Conservation (phyloP, 2,888 invertebrate genomes). For the Vanessa cardui region DNA sequence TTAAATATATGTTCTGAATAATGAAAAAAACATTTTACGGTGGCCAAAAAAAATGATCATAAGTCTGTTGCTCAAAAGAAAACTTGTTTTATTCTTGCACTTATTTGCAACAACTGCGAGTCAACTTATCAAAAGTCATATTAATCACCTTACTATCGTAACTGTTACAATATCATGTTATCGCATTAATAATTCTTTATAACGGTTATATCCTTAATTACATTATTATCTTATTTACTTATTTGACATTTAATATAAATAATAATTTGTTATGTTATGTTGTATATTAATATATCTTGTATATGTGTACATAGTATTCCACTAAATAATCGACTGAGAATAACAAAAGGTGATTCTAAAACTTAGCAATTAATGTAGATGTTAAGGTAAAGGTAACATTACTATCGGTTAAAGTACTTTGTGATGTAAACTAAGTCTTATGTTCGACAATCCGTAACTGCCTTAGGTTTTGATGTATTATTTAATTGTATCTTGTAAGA, state of each 20-base stretch:
- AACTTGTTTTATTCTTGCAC: background rate
- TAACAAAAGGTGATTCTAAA: slow-evolving; percentile 61
- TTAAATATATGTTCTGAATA: background rate
- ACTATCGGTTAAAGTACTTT: slow-evolving; percentile 16
- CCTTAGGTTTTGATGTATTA: slow-evolving; percentile 28
- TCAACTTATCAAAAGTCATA: background rate
- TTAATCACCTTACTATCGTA: background rate
- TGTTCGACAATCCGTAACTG: slow-evolving; percentile 23
- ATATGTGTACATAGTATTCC: slow-evolving; percentile 56
- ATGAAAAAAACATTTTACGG: background rate
- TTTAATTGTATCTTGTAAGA: slow-evolving; percentile 6
- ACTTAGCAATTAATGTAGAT: slow-evolving; percentile 17
- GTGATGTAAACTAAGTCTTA: slow-evolving; percentile 29
- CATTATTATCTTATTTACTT: slow-evolving; percentile 2
- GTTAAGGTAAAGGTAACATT: slow-evolving; percentile 9
- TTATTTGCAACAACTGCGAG: slow-evolving; percentile 1
- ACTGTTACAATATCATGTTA: background rate
- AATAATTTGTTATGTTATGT: slow-evolving; percentile 14
- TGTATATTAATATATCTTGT: slow-evolving; percentile 40
- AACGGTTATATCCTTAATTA: slow-evolving; percentile 7
- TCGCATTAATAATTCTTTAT: background rate
- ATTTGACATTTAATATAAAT: slow-evolving; percentile 7
- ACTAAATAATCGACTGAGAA: slow-evolving; percentile 62
- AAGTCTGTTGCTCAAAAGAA: slow-evolving; percentile 7
- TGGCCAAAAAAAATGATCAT: slow-evolving; percentile 10